These are phyloP conservation scores for Oncorhynchus mykiss DNA, from an alignment of 2,113 vertebrate genomes.

Conservation along the genomic window DNA sequence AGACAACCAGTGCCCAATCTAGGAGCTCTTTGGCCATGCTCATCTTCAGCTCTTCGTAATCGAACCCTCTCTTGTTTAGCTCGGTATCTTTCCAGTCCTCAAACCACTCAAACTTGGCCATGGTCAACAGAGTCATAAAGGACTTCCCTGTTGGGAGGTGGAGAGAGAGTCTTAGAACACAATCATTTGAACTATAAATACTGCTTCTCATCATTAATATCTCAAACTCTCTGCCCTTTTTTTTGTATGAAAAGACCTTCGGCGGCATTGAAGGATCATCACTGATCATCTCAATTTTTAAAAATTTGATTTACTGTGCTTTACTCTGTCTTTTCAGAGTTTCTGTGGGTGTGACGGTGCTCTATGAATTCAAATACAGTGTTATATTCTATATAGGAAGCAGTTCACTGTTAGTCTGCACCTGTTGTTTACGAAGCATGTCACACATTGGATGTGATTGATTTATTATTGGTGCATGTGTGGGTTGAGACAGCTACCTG, in stretches of 20 bases:
- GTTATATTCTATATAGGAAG: too few species aligned
- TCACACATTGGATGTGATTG: not conserved
- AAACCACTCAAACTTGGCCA: constrained; percentile 80
- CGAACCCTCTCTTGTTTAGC: constrained; percentile 66
- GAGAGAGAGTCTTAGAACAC: constrained; percentile 25
- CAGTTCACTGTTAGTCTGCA: too few species aligned
- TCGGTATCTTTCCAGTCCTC: constrained; percentile 70
- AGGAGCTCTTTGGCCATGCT: constrained; percentile 68
- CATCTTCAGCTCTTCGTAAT: constrained; percentile 71
- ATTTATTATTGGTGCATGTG: constrained; percentile 17
- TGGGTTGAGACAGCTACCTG: constrained; percentile 60
- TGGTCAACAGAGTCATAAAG: constrained; percentile 81
- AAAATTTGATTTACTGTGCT: too few species aligned
- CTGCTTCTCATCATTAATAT: not conserved
- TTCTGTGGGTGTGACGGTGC: too few species aligned
- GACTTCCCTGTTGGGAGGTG: constrained; percentile 68
- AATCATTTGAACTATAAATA: not conserved
- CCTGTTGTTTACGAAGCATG: too few species aligned
- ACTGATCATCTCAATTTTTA: too few species aligned
- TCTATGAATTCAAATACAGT: too few species aligned
- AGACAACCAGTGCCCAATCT: constrained; percentile 57
- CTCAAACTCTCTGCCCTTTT: not conserved
- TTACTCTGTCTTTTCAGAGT: too few species aligned
- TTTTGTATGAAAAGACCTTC: too few species aligned
- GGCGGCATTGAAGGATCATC: too few species aligned